A percentile compares a stretch with the other conserved stretches of the same genome.
Evolutionary conservation across 2,113 vertebrate genomes (phyloP).

Genomic region (Euleptes europaea): DNA sequence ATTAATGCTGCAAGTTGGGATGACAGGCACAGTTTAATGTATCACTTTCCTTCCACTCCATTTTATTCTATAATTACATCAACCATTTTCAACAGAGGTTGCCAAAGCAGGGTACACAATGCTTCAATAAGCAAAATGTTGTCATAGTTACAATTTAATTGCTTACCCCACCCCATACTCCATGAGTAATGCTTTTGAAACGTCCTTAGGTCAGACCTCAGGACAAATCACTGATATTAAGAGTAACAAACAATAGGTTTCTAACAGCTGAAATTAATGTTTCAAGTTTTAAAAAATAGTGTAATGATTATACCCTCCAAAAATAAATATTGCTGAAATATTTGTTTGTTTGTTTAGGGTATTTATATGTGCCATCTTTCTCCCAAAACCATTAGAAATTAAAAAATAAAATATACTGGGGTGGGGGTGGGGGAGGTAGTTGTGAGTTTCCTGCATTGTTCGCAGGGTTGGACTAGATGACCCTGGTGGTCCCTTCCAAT

Average conservation of each 20-base stretch:
- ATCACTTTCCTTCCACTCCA: not conserved
- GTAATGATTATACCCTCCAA: too few species aligned
- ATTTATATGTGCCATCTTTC: too few species aligned
- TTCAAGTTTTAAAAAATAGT: too few species aligned
- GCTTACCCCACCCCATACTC: not conserved
- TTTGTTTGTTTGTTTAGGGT: too few species aligned
- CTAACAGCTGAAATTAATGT: not conserved
- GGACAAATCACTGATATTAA: not conserved
- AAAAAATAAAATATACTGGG: too few species aligned
- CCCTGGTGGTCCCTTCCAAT: too few species aligned
- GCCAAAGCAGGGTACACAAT: not conserved
- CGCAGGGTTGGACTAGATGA: too few species aligned
- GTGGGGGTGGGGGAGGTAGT: too few species aligned
- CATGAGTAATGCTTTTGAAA: not conserved
- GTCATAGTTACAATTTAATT: not conserved
- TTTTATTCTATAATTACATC: slow-evolving; percentile 15
- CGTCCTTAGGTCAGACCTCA: not conserved
- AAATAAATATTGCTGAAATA: too few species aligned
- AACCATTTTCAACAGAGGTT: slow-evolving; percentile 23
- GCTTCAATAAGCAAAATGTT: not conserved
- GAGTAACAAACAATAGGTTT: not conserved
- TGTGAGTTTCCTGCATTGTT: too few species aligned
- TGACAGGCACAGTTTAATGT: slow-evolving; percentile 36
- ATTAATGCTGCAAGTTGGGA: slow-evolving; percentile 33
- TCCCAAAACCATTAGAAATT: too few species aligned